phyloP scores from a whole-genome alignment of 2,888 invertebrate genomes.

The Perithous albicinctus region DNA sequence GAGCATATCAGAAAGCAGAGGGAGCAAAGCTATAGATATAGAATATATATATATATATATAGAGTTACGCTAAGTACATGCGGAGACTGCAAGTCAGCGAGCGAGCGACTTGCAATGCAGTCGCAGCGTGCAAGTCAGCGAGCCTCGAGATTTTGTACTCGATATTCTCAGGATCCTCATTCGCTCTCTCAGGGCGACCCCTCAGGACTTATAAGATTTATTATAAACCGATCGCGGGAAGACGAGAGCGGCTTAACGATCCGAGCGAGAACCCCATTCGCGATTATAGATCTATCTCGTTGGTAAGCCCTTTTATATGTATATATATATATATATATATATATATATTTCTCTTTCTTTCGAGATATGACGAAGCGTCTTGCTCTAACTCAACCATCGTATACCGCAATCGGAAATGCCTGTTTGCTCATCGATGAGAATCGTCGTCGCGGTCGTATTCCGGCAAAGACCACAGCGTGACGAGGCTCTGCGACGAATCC shows the following conservation, averaged over 20 bases:
- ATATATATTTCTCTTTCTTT: not conserved
- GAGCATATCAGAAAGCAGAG: constrained; percentile 12
- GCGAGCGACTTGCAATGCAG: constrained; percentile 41
- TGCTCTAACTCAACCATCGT: constrained; percentile 13
- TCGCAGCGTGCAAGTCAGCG: constrained; percentile 37
- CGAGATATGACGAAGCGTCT: constrained; percentile 21
- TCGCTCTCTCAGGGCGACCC: constrained; percentile 38
- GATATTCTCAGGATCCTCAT: constrained; percentile 54
- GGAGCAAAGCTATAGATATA: constrained; percentile 16
- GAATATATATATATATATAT: constrained; percentile 6
- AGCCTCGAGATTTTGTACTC: constrained; percentile 32
- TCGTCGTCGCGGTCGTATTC: constrained; percentile 27
- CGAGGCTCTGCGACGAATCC: constrained; percentile 39
- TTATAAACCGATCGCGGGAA: constrained; percentile 59
- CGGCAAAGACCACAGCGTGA: constrained; percentile 17
- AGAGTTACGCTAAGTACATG: not conserved
- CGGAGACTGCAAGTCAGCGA: constrained; percentile 45
- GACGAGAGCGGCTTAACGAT: constrained; percentile 49
- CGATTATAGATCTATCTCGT: constrained; percentile 51
- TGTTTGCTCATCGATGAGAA: constrained; percentile 49
- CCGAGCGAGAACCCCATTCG: constrained; percentile 28
- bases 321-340: constrained; percentile 49
- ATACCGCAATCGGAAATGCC: constrained; percentile 44
- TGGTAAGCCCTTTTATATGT: constrained; percentile 30
- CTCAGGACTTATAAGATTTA: constrained; percentile 56